Evolutionary conservation across 2,113 vertebrate genomes (phyloP).

Genomic region (Nycticorax nycticorax): DNA sequence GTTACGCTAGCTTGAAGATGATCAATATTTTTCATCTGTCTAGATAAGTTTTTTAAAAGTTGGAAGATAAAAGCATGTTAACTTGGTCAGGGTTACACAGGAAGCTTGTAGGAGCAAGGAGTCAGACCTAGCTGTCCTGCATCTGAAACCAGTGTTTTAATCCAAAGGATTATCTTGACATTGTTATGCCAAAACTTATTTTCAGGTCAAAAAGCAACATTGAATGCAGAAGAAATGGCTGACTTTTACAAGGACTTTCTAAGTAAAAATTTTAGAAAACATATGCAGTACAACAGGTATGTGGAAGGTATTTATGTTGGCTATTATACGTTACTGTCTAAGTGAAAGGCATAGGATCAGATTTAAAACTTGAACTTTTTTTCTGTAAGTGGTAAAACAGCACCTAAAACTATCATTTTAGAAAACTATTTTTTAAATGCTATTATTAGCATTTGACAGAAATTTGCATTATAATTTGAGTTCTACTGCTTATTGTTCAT

Average conservation of each 20-base stretch:
- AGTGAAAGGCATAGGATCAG: not conserved
- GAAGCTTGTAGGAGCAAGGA: not conserved
- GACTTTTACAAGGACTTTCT: conserved; percentile 93
- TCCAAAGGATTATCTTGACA: not conserved
- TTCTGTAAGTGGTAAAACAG: not conserved
- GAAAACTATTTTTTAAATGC: not conserved
- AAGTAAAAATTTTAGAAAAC: conserved; percentile 85
- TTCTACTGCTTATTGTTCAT: not conserved
- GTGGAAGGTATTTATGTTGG: conserved; percentile 24
- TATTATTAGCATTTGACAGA: not conserved
- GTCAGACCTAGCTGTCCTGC: not conserved
- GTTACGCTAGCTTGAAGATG: not conserved
- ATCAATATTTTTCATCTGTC: not conserved
- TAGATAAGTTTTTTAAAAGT: not conserved
- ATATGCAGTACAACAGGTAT: conserved; percentile 90
- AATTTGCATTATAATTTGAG: not conserved
- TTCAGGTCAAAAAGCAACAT: conserved; percentile 81
- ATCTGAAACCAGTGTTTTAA: not conserved
- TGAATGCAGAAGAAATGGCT: conserved; percentile 91
- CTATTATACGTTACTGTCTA: not conserved
- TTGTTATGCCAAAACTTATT: conserved; percentile 4
- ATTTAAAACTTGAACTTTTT: not conserved
- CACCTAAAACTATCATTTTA: not conserved
- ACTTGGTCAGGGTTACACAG: not conserved
- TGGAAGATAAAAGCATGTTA: not conserved